A percentile compares a stretch with the other conserved stretches of the same genome.
Conservation (phyloP, 2,113 vertebrate species). For the Heloderma charlesbogerti region DNA sequence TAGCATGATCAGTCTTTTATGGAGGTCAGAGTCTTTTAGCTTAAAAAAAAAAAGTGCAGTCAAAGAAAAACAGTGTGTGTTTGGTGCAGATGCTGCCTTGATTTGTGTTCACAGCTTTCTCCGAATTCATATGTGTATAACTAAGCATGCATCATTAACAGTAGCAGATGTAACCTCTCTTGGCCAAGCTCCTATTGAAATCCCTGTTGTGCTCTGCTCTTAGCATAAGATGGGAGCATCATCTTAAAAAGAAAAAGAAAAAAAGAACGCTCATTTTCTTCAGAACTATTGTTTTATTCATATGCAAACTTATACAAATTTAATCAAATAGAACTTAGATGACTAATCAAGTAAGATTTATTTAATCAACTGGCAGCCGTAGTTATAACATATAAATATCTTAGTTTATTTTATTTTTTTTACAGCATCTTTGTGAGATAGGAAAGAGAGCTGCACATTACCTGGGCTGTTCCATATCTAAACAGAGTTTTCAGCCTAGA, state of each 20-base stretch:
- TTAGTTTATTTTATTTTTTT: background rate
- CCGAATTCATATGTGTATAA: background rate
- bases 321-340: slow-evolving; percentile 5
- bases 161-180: slow-evolving; percentile 17
- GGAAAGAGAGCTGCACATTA: background rate
- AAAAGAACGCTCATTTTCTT: background rate
- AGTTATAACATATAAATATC: background rate
- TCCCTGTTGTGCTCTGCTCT: background rate
- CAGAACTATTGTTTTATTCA: background rate
- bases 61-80: background rate
- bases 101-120: background rate
- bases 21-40: background rate
- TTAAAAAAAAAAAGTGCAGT: background rate
- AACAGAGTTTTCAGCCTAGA: background rate
- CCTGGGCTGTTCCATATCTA: background rate
- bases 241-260: background rate
- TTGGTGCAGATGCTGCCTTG: background rate
- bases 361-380: background rate
- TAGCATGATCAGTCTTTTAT: background rate
- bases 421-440: background rate
- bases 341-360: background rate
- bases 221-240: background rate
- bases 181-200: background rate
- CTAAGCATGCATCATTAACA: background rate
- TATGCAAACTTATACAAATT: background rate